Evolutionary conservation across 2,888 invertebrate genomes (phyloP).

Genomic region (Eretmocerus hayati): DNA sequence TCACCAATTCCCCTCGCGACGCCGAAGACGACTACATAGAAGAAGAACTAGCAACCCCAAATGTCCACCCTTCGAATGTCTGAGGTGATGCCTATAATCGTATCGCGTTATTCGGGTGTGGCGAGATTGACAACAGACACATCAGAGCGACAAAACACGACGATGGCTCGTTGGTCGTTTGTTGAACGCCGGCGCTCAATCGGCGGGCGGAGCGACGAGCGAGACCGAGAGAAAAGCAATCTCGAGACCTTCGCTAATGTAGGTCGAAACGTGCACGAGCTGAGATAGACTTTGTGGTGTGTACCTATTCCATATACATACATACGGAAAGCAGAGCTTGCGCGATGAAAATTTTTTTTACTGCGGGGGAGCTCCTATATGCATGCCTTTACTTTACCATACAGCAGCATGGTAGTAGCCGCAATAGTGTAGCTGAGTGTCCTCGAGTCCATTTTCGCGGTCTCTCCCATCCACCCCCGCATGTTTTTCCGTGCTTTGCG

Average conservation of each 20-base stretch:
- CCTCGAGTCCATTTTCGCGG: slow-evolving; percentile 21
- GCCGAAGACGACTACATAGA: too few species aligned
- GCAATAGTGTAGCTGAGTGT: slow-evolving; percentile 7
- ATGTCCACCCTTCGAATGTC: too few species aligned
- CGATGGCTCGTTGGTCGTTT: too few species aligned
- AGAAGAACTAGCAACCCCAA: too few species aligned
- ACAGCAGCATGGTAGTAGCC: background rate
- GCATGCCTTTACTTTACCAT: background rate
- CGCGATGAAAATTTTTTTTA: slow-evolving; percentile 20
- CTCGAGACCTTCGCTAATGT: slow-evolving; percentile 23
- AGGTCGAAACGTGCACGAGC: slow-evolving; percentile 18
- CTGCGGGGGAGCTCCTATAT: slow-evolving; percentile 15
- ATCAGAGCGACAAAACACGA: background rate
- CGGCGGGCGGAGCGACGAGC: slow-evolving; percentile 6
- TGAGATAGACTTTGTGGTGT: too few species aligned
- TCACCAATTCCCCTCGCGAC: too few species aligned
- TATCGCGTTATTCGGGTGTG: background rate
- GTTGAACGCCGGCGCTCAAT: slow-evolving; percentile 2
- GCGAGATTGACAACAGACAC: background rate
- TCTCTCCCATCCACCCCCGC: slow-evolving; percentile 8
- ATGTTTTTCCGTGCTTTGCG: background rate
- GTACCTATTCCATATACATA: too few species aligned
- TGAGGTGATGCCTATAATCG: too few species aligned
- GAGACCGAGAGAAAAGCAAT: slow-evolving; percentile 22
- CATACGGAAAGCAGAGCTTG: slow-evolving; percentile 4